These are phyloP conservation scores for Empis livida DNA, from an alignment of 2,888 invertebrate species.

Conservation along the genomic window DNA sequence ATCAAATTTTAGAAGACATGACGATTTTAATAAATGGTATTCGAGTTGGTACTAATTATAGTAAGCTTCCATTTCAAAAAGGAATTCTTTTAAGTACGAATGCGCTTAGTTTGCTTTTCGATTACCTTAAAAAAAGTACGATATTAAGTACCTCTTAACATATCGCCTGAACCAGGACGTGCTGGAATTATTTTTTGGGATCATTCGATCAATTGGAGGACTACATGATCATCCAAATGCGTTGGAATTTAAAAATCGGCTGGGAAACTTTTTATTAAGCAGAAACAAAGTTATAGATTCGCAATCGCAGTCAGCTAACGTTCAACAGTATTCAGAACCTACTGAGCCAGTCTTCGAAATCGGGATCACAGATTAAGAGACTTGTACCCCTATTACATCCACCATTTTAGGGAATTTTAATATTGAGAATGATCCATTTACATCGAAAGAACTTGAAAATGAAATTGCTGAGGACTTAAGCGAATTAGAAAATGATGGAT, in stretches of 20 bases:
- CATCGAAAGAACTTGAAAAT: too few species aligned
- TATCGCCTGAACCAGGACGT: conserved; percentile 2
- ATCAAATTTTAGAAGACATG: conserved; percentile 14
- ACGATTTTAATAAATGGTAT: conserved; percentile 10
- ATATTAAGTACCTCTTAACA: background rate
- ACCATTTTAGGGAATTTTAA: too few species aligned
- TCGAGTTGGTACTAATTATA: conserved; percentile 11
- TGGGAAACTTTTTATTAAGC: conserved; percentile 1
- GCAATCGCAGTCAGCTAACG: background rate
- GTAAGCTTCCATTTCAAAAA: conserved; percentile 18
- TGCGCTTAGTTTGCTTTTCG: conserved; percentile 1
- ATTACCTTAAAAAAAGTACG: background rate
- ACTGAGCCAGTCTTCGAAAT: too few species aligned
- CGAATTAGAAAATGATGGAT: too few species aligned
- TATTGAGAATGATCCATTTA: too few species aligned
- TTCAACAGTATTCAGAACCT: too few species aligned
- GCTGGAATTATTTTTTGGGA: conserved; percentile 1
- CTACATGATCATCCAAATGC: conserved; percentile 4
- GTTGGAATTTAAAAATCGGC: conserved; percentile 3
- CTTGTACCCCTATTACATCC: too few species aligned
- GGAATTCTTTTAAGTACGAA: conserved; percentile 13
- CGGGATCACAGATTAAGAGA: too few species aligned
- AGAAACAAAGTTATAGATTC: background rate
- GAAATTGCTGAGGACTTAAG: too few species aligned
- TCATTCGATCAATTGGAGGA: conserved; percentile 1